Conservation (phyloP, 2,797 vertebrate genomes). For the Nyctalus aviator region DNA sequence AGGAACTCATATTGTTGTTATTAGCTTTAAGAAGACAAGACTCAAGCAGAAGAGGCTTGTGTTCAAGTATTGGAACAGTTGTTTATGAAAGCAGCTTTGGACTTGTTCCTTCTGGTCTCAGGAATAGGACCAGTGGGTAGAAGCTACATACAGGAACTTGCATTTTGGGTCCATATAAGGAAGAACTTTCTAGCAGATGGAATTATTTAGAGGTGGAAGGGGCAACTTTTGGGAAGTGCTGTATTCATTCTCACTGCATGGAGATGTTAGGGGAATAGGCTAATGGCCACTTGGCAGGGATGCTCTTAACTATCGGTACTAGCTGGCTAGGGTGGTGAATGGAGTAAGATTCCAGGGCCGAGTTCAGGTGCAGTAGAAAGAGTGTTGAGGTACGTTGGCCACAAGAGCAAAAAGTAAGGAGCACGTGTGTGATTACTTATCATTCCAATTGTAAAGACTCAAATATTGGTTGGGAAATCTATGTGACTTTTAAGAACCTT, state of each 20-base stretch:
- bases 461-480: not conserved
- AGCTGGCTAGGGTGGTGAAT: not conserved
- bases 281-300: not conserved
- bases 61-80: not conserved
- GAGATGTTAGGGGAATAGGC: not conserved
- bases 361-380: not conserved
- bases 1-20: not conserved
- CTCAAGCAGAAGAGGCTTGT: not conserved
- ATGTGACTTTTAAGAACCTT: not conserved
- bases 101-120: not conserved
- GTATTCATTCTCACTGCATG: not conserved
- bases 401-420: not conserved
- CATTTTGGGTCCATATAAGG: constrained; percentile 17
- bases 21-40: constrained; percentile 6
- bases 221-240: not conserved
- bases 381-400: not conserved
- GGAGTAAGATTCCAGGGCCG: not conserved
- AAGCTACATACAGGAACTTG: not conserved
- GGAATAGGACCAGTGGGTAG: not conserved
- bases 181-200: not conserved
- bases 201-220: not conserved
- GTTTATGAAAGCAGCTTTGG: constrained; percentile 6
- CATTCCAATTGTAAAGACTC: not conserved
- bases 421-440: not conserved
- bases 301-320: not conserved